These are phyloP conservation scores for Trachurus trachurus DNA, from an alignment of 2,797 vertebrate genomes.

Conservation along the genomic window DNA sequence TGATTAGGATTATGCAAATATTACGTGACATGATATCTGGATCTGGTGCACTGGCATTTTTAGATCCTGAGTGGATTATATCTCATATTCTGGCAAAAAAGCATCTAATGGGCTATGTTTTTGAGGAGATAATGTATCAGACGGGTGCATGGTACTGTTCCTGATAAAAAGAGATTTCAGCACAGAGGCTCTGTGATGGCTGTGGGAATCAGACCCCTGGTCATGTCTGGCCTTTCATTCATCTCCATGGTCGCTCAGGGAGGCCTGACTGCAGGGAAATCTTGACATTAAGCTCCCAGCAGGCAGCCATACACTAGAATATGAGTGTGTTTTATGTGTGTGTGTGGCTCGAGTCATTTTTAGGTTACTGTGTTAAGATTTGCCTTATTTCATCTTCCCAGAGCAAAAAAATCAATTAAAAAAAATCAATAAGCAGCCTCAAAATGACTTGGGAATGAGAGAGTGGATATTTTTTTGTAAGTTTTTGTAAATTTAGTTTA, in stretches of 20 bases:
- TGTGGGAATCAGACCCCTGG: constrained; percentile 21
- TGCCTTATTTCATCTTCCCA: constrained; percentile 10
- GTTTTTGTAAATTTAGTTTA: no score
- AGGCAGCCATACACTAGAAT: background rate
- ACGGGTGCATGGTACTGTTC: constrained; percentile 7
- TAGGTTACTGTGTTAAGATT: constrained; percentile 1
- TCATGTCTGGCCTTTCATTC: constrained; percentile 49
- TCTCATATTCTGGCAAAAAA: constrained; percentile 20
- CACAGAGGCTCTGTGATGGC: background rate
- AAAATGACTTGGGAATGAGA: background rate
- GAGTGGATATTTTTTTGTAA: no score
- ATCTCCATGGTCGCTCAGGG: constrained; percentile 36
- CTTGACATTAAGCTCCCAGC: constrained; percentile 38
- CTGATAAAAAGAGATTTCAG: constrained; percentile 12
- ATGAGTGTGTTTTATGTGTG: background rate
- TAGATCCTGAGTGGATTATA: constrained; percentile 33
- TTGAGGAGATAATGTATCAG: constrained; percentile 20
- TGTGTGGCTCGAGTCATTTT: background rate
- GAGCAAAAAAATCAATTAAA: background rate
- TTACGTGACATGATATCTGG: constrained; percentile 30
- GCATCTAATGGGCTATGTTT: background rate
- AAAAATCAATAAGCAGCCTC: background rate
- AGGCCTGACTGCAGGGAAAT: constrained; percentile 27
- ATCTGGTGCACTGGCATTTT: constrained; percentile 22
- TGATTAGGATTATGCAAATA: constrained; percentile 32